Percentiles rank a stretch among this genome's conserved stretches.
Evolutionary conservation across 2,113 vertebrate genomes (phyloP).

Genomic region (Lagopus leucura): DNA sequence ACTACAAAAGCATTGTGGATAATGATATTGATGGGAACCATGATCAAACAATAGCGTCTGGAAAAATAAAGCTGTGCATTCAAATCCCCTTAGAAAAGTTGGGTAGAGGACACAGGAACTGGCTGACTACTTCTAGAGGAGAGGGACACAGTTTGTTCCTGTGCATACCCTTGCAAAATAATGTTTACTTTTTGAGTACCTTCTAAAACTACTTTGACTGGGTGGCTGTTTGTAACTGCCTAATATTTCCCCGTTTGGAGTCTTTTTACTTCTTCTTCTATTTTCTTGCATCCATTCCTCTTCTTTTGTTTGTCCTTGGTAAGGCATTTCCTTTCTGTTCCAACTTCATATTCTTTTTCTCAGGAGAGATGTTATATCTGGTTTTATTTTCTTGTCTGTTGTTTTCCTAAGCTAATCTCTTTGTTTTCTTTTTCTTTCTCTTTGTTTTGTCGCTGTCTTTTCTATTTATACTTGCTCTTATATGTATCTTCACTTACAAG

Average conservation of each 20-base stretch:
- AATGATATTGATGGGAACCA: slow-evolving; percentile 37
- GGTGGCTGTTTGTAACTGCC: not conserved
- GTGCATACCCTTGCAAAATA: not conserved
- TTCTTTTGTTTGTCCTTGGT: not conserved
- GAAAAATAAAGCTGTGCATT: not conserved
- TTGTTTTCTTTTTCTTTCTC: slow-evolving; percentile 9
- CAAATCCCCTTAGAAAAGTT: not conserved
- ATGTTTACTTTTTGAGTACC: not conserved
- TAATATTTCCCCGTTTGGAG: not conserved
- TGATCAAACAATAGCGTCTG: not conserved
- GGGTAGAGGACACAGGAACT: not conserved
- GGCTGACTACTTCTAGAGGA: not conserved
- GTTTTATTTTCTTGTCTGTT: slow-evolving; percentile 19
- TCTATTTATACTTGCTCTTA: not conserved
- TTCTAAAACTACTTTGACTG: not conserved
- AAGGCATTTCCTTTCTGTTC: not conserved
- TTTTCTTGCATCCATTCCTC: not conserved
- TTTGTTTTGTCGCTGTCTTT: not conserved
- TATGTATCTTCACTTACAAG: not conserved
- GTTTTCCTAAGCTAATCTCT: slow-evolving; percentile 26
- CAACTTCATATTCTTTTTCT: not conserved
- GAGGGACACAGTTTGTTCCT: accelerated
- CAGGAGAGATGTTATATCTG: not conserved
- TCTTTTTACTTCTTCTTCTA: too few species aligned
- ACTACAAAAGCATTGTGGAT: slow-evolving; percentile 22